These are phyloP conservation scores for Pyrrhia umbra DNA, from an alignment of 2,888 invertebrate species.

Conservation along the genomic window DNA sequence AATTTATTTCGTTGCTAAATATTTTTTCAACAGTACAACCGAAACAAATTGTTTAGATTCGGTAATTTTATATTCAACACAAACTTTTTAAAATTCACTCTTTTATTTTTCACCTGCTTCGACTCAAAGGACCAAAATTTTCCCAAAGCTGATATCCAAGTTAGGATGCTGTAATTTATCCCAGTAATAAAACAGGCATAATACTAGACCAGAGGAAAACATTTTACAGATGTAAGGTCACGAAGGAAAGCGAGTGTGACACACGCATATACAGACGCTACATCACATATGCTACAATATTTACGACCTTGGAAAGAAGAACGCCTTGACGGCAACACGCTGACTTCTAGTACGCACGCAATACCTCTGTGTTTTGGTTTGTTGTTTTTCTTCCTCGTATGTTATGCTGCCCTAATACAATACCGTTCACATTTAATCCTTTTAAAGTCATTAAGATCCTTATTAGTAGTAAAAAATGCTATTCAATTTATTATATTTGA, in stretches of 20 bases:
- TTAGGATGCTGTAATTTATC: constrained; percentile 9
- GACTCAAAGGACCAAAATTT: neutral
- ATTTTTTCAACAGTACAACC: neutral
- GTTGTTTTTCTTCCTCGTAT: constrained; percentile 41
- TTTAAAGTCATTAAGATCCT: constrained; percentile 31
- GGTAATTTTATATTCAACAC: neutral
- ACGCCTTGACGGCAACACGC: constrained; percentile 61
- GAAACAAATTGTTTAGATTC: neutral
- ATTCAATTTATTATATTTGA: no score
- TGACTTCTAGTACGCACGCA: constrained; percentile 55
- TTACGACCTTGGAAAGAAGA: constrained; percentile 63
- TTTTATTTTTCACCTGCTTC: neutral
- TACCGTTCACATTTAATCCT: constrained; percentile 27
- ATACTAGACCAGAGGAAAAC: constrained; percentile 24
- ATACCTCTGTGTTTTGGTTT: constrained; percentile 45
- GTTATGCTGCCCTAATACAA: constrained; percentile 55
- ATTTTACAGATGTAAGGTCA: constrained; percentile 42
- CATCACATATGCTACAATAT: constrained; percentile 47
- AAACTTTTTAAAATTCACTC: neutral
- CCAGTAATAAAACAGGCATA: constrained; percentile 29
- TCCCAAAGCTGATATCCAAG: constrained; percentile 2
- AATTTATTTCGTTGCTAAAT: neutral
- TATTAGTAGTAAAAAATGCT: constrained; percentile 1
- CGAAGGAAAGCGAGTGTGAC: constrained; percentile 43
- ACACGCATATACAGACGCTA: constrained; percentile 45